phyloP scores from a whole-genome alignment of 2,888 invertebrate genomes.

The Pimpla rufipes region DNA sequence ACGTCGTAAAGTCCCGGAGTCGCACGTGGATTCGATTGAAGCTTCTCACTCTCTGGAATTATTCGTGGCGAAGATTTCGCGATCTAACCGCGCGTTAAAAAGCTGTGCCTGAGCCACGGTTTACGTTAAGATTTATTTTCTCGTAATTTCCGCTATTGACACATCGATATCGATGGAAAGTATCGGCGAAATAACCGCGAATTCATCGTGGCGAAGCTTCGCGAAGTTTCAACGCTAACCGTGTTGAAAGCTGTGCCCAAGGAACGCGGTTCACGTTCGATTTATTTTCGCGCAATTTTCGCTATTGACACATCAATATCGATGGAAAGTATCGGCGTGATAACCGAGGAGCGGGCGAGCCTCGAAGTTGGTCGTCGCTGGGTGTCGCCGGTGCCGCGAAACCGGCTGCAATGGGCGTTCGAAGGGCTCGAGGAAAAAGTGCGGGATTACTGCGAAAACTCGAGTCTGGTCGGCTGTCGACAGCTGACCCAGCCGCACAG shows the following conservation, averaged over 20 bases:
- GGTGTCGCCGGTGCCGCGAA: conserved; percentile 27
- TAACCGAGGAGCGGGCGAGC: conserved; percentile 30
- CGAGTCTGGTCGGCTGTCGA: conserved; percentile 75
- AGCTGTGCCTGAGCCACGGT: too few species aligned
- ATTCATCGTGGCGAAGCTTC: not conserved
- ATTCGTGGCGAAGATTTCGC: too few species aligned
- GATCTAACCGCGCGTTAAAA: too few species aligned
- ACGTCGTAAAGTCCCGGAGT: not conserved
- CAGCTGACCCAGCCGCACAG: conserved; percentile 73
- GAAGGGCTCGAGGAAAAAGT: conserved; percentile 63
- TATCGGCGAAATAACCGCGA: too few species aligned
- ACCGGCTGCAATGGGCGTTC: conserved; percentile 6
- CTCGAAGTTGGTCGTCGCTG: conserved; percentile 16
- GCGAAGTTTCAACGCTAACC: too few species aligned
- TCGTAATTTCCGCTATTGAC: too few species aligned
- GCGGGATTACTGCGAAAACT: conserved; percentile 74
- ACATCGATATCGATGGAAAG: too few species aligned
- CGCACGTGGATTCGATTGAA: conserved; percentile 6
- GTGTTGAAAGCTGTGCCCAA: too few species aligned
- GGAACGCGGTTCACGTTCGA: too few species aligned
- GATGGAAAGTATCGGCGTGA: conserved; percentile 63
- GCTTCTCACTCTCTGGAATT: not conserved
- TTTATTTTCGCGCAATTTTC: conserved; percentile 7
- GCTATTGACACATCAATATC: too few species aligned
- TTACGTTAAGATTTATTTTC: too few species aligned